Evolutionary conservation across 2,888 invertebrate species (phyloP).

Genomic region (Cataglyphis cursor): DNA sequence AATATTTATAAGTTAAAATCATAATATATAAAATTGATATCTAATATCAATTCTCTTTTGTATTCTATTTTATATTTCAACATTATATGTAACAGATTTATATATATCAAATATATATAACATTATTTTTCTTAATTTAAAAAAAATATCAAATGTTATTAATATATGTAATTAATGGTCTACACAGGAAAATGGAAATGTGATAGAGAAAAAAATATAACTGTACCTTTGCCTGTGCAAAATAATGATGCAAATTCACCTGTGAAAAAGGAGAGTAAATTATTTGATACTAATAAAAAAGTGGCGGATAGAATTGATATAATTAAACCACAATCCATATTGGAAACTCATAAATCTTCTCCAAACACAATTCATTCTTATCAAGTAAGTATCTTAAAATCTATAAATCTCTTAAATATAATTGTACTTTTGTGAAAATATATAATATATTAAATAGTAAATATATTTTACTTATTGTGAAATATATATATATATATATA

Average conservation of each 20-base stretch:
- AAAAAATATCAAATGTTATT: not conserved
- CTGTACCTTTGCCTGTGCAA: constrained; percentile 19
- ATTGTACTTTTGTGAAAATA: not conserved
- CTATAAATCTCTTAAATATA: constrained; percentile 5
- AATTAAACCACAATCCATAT: not conserved
- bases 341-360: constrained; percentile 51
- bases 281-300: constrained; percentile 45
- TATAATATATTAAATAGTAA: not conserved
- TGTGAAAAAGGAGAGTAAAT: constrained; percentile 58
- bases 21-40: not conserved
- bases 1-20: not conserved
- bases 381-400: constrained; percentile 55
- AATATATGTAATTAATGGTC: constrained; percentile 20
- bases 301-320: not conserved
- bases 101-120: not conserved
- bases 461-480: not conserved
- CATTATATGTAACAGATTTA: not conserved
- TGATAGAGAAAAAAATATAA: constrained; percentile 22
- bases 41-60: not conserved
- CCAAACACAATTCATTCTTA: constrained; percentile 36
- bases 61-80: constrained; percentile 6
- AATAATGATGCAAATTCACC: constrained; percentile 26
- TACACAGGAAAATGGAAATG: constrained; percentile 58
- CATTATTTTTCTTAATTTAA: not conserved
- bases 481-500: not conserved